Conservation (phyloP, 2,797 vertebrate species). For the Cyprinodon diabolis region DNA sequence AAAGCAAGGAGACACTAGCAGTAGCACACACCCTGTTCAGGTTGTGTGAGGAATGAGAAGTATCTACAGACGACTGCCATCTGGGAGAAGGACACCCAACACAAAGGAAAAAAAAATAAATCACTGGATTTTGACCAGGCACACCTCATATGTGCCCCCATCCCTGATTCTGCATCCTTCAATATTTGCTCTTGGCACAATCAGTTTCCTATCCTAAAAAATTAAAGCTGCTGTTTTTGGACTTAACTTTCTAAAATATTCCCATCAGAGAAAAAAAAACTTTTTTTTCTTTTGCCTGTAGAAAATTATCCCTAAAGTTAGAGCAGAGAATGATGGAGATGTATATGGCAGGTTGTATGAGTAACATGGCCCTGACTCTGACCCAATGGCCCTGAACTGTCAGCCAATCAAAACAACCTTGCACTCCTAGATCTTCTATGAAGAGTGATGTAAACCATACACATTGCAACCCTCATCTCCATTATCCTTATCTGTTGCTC, state of each 20-base stretch:
- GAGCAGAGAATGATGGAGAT: conserved; percentile 73
- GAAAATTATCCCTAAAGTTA: conserved; percentile 62
- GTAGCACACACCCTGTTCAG: conserved; percentile 78
- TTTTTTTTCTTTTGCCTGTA: conserved; percentile 46
- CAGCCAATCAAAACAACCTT: conserved; percentile 78
- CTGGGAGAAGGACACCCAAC: conserved; percentile 75
- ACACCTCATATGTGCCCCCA: conserved; percentile 74
- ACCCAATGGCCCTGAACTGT: conserved; percentile 77
- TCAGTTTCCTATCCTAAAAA: conserved; percentile 71
- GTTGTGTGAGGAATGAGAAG: conserved; percentile 81
- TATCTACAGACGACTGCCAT: conserved; percentile 82
- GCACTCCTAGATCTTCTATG: conserved; percentile 68
- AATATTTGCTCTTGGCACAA: conserved; percentile 68
- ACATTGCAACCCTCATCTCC: conserved; percentile 51
- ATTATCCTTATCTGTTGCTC: conserved; percentile 43
- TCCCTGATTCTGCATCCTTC: conserved; percentile 62
- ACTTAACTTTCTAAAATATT: conserved; percentile 69
- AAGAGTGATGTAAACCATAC: conserved; percentile 75
- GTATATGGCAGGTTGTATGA: conserved; percentile 78
- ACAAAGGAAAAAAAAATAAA: conserved; percentile 78
- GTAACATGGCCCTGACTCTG: conserved; percentile 69
- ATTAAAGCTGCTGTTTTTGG: conserved; percentile 70
- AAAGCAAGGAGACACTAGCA: conserved; percentile 62
- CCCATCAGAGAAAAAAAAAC: conserved; percentile 38
- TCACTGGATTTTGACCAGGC: conserved; percentile 71